Percentiles rank a stretch among this genome's conserved stretches.
Conservation (phyloP, 2,797 vertebrate species). For the Spinus pinus region DNA sequence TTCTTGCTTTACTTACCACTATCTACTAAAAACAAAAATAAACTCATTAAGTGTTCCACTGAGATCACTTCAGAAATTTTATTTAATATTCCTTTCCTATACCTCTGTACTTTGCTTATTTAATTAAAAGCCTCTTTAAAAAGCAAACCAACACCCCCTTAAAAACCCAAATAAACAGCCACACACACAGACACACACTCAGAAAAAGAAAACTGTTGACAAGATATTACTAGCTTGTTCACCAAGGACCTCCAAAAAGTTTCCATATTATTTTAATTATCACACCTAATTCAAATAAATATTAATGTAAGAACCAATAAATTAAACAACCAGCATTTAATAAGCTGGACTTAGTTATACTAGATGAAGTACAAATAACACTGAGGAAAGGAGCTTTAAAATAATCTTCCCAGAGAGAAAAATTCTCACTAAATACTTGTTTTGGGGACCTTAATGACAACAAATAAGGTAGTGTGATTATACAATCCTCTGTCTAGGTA, state of each 20-base stretch:
- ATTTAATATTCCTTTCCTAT: not conserved
- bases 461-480: not conserved
- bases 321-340: not conserved
- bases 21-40: not conserved
- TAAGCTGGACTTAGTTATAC: accelerated
- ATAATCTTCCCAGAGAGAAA: not conserved
- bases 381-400: not conserved
- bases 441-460: not conserved
- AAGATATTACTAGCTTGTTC: not conserved
- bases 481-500: not conserved
- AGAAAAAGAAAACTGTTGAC: not conserved
- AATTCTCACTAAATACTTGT: not conserved
- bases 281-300: not conserved
- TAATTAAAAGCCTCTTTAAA: not conserved
- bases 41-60: not conserved
- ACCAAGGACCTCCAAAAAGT: not conserved
- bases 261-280: not conserved
- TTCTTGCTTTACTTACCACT: not conserved
- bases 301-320: not conserved
- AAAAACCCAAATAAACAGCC: not conserved
- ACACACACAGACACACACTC: not conserved
- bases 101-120: not conserved
- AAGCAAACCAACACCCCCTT: accelerated
- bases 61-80: not conserved
- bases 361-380: not conserved